These are phyloP conservation scores for Apotomis turbidana DNA, from an alignment of 2,888 invertebrate genomes.

Conservation along the genomic window DNA sequence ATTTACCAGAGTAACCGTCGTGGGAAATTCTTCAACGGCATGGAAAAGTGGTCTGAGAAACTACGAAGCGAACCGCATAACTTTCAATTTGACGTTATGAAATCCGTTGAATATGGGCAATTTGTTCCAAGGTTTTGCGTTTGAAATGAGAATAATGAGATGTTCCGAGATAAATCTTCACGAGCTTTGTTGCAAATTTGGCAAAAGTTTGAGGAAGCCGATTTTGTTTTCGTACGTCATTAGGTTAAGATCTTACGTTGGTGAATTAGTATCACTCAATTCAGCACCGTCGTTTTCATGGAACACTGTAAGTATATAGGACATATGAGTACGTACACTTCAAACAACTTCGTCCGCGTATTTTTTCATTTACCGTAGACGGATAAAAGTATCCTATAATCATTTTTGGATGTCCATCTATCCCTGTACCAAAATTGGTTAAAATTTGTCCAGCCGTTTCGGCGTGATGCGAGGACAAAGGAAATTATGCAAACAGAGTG, in stretches of 20 bases:
- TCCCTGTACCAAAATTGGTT: too few relatives aligned
- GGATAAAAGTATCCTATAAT: too few relatives aligned
- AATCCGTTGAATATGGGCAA: constrained; percentile 45
- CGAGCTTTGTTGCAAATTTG: constrained; percentile 34
- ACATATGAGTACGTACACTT: too few relatives aligned
- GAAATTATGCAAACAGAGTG: too few relatives aligned
- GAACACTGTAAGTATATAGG: not conserved
- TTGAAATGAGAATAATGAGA: constrained; percentile 37
- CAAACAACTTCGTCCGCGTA: too few relatives aligned
- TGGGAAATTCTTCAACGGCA: constrained; percentile 58
- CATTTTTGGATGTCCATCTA: too few relatives aligned
- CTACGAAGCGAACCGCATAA: constrained; percentile 47
- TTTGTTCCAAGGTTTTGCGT: constrained; percentile 36
- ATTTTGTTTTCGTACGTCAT: constrained; percentile 32
- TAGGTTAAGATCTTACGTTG: constrained; percentile 2
- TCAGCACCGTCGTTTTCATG: too few relatives aligned
- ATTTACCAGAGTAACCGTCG: constrained; percentile 49
- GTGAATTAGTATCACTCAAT: constrained; percentile 5
- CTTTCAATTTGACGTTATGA: constrained; percentile 49
- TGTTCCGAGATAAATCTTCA: constrained; percentile 26
- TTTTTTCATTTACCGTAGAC: too few relatives aligned
- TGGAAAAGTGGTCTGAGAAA: constrained; percentile 53
- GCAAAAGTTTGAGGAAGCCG: constrained; percentile 32
- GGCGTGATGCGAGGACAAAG: too few relatives aligned
- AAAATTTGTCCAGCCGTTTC: too few relatives aligned